Conservation (phyloP, 2,888 invertebrate species). For the Panzeria rudis region DNA sequence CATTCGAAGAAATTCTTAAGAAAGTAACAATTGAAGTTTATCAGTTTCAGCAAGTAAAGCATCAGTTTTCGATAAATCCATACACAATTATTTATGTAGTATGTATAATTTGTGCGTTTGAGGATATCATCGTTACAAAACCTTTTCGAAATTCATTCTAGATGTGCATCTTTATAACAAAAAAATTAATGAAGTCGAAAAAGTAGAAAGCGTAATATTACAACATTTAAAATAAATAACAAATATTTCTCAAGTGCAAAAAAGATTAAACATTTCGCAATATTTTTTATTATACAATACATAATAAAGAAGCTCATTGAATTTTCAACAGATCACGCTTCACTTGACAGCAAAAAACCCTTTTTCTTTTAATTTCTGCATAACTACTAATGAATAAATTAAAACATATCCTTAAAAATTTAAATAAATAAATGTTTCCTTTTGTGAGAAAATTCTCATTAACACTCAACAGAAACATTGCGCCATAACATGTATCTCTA, state of each 20-base stretch:
- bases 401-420: conserved; percentile 9
- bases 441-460: conserved; percentile 40
- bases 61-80: too few relatives aligned
- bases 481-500: background rate
- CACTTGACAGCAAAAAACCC: conserved; percentile 34
- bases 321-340: conserved; percentile 33
- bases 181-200: too few relatives aligned
- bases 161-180: too few relatives aligned
- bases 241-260: conserved; percentile 31
- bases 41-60: too few relatives aligned
- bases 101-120: too few relatives aligned
- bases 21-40: too few relatives aligned
- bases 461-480: conserved; percentile 38
- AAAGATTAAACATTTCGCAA: conserved; percentile 11
- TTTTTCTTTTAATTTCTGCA: conserved; percentile 14
- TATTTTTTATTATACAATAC: background rate
- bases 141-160: too few relatives aligned
- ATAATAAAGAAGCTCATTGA: background rate
- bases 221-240: conserved; percentile 37
- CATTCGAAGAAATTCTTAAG: too few relatives aligned
- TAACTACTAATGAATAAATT: conserved; percentile 25
- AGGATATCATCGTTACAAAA: too few relatives aligned
- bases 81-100: too few relatives aligned
- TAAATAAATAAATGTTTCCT: background rate
- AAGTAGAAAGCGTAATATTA: background rate